Evolutionary conservation across 2,888 invertebrate genomes (phyloP), one percentile per base, ranked within the genome.

Genomic region (Aquatica leii): DNA sequence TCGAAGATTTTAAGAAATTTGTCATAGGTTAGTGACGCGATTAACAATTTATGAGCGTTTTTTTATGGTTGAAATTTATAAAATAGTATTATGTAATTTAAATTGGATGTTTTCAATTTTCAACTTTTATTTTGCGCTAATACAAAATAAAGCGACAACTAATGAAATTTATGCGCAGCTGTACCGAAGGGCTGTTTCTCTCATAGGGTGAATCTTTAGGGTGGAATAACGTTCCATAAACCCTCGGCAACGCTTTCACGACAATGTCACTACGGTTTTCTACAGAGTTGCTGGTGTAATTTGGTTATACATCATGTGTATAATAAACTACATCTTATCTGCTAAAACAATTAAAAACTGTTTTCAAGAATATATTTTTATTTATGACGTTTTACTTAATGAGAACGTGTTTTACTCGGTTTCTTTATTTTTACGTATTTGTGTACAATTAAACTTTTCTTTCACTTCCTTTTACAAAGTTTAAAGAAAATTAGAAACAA

Each of bases 81-180:
- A 24, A 24, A 24, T 24, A 2, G 24, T 24, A 24, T 24, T 6
- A 24, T 24, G 24, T n/a, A 6, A 4, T 24, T 4, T 24, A 4
- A 24, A 24, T 24, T 24, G n/a, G 15, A 43, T 2, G 43, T 15
- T 1, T 12, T 43, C 14, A 9, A 43, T 43, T 43, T 43, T 43
- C 43, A 14, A 43, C 17, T 40, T 61, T 49, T 55, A 52, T 60
- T 55, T 48, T 8, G 24, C 37, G 14, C 48, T 57, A 61, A 65
- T 61, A 51, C 53, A 65, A 61, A 61, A 61, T 65, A 65, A 57
- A 61, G 58, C 35, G 51, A 52, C 46, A 58, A 53, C 40, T 65
- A 65, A 65, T 61, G 54, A 61, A 65, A 61, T 65, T 65, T 65
- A 65, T 65, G 65, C 61, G 65, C 50, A 54, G 59, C 65, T 65